phyloP scores from a whole-genome alignment of 2,888 invertebrate genomes.

The Mactromeris polynyma region DNA sequence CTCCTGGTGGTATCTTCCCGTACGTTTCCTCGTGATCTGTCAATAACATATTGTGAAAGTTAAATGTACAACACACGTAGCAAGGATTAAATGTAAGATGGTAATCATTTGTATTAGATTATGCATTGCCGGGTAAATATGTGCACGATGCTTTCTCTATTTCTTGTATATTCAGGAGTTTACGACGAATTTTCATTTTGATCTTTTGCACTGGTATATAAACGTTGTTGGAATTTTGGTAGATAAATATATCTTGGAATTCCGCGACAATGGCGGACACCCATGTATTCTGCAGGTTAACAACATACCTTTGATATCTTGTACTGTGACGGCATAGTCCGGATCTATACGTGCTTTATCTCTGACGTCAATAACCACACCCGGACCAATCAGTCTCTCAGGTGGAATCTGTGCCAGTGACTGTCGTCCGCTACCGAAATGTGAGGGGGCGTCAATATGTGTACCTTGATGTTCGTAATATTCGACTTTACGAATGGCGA shows the following conservation, averaged over 20 bases:
- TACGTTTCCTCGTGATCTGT: slow-evolving; percentile 85
- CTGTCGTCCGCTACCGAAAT: slow-evolving; percentile 88
- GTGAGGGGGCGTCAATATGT: slow-evolving; percentile 90
- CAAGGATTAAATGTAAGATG: too few relatives aligned
- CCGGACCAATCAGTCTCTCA: slow-evolving; percentile 86
- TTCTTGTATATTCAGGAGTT: too few relatives aligned
- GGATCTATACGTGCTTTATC: slow-evolving; percentile 58
- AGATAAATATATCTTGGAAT: too few relatives aligned
- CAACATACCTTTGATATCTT: slow-evolving; percentile 81
- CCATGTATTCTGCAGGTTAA: too few relatives aligned
- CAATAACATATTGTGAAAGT: neutral
- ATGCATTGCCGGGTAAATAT: too few relatives aligned
- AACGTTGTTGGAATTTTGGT: too few relatives aligned
- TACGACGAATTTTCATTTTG: too few relatives aligned
- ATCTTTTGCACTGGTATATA: too few relatives aligned
- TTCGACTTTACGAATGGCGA: slow-evolving; percentile 21
- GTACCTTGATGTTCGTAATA: slow-evolving; percentile 90
- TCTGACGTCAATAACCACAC: slow-evolving; percentile 74
- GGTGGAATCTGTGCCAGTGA: slow-evolving; percentile 89
- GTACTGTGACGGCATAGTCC: slow-evolving; percentile 77
- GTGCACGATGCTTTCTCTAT: too few relatives aligned
- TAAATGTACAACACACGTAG: too few relatives aligned
- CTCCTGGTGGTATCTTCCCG: slow-evolving; percentile 86
- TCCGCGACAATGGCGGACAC: too few relatives aligned
- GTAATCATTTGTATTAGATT: too few relatives aligned